Conservation (phyloP, 2,113 vertebrate genomes). For the Neotragus pygmaeus region DNA sequence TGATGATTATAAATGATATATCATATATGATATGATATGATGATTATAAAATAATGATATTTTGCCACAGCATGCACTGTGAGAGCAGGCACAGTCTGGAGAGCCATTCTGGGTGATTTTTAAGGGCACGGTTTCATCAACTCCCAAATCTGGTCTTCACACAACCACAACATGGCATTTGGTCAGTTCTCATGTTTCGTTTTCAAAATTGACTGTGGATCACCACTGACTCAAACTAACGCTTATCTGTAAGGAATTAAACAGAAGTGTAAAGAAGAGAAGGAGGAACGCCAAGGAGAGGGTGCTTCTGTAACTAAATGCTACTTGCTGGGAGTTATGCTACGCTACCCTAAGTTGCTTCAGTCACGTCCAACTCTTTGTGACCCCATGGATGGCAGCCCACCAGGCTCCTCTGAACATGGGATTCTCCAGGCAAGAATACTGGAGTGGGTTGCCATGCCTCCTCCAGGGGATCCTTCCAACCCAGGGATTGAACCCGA, state of each 20-base stretch:
- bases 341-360: neutral
- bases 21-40: no score
- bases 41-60: no score
- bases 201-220: neutral
- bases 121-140: neutral
- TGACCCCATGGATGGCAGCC: neutral
- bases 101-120: neutral
- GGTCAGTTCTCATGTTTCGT: neutral
- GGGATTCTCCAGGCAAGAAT: neutral
- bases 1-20: no score
- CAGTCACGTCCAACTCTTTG: neutral
- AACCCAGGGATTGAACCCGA: neutral
- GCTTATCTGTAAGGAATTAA: neutral
- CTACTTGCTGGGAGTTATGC: neutral
- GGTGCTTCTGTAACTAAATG: fast-evolving
- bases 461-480: neutral
- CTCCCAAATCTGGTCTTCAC: neutral
- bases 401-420: neutral
- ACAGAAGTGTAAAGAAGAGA: neutral
- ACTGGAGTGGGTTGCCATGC: neutral
- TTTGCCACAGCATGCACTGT: fast-evolving
- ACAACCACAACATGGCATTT: neutral
- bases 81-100: neutral
- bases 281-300: neutral
- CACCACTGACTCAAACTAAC: neutral